Percentiles rank a stretch among this genome's conserved stretches.
These are phyloP conservation scores for Malurus cyaneus DNA, from an alignment of 2,113 vertebrate species.

Conservation along the genomic window DNA sequence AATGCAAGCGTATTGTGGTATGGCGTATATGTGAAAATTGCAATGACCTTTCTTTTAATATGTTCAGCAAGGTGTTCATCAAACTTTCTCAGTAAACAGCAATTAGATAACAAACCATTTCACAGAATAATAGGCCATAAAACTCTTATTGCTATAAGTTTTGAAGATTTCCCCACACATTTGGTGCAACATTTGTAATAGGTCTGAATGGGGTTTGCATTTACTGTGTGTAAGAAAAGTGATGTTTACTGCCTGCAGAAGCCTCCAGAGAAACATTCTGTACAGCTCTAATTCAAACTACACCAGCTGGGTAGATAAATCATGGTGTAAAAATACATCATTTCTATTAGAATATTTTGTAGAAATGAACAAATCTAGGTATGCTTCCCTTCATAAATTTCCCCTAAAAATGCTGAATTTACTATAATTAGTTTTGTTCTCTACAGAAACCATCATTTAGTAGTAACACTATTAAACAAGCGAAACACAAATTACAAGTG, in stretches of 20 bases:
- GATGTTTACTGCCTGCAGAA: constrained; percentile 21
- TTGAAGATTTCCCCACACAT: background rate
- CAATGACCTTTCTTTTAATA: constrained; percentile 38
- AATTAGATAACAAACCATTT: constrained; percentile 42
- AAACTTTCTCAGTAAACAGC: constrained; percentile 25
- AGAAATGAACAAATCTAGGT: constrained; percentile 63
- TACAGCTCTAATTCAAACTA: constrained; percentile 64
- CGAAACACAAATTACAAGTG: constrained; percentile 77
- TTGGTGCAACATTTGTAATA: background rate
- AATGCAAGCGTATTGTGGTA: background rate
- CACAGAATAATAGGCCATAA: constrained; percentile 31
- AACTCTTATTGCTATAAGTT: background rate
- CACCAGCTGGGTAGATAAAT: constrained; percentile 69
- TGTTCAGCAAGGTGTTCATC: constrained; percentile 44
- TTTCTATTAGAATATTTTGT: constrained; percentile 59
- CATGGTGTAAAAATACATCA: constrained; percentile 51
- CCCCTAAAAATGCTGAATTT: constrained; percentile 55
- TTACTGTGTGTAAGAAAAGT: constrained; percentile 43
- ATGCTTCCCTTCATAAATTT: constrained; percentile 55
- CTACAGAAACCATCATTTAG: constrained; percentile 68
- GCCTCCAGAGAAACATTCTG: constrained; percentile 50
- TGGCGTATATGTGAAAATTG: background rate
- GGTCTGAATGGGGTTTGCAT: constrained; percentile 25
- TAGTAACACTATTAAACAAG: constrained; percentile 73
- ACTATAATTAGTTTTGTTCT: constrained; percentile 74